Evolutionary conservation across 2,113 vertebrate species (phyloP), one percentile per base, ranked within the genome.

Genomic region (Ophiodon elongatus): DNA sequence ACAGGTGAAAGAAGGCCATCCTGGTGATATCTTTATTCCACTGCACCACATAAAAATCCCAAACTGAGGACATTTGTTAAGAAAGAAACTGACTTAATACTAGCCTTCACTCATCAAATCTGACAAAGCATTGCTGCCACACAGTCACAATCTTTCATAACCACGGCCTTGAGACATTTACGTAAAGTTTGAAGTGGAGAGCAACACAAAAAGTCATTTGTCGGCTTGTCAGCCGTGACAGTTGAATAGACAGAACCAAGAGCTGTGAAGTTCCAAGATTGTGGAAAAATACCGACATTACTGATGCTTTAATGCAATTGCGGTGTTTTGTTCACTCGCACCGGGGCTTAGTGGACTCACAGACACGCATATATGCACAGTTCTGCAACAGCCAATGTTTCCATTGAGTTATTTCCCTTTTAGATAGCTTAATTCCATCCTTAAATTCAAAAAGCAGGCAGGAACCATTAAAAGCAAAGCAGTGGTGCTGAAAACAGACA

Each of bases 401-500:
- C 79, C 79, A 83, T 73, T 74, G 73, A 89, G 80, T 89, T 76
- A 72, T 77, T 85, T 85, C 83, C 69, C 77, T 75, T n/a, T 77
- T 17, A 80, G 74, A 91, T 88, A 87, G 88, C 82, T 85, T 92
- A 67, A 91, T 88, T 92, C 83, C 84, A 54, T 83, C 76, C 54
- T 90, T 92, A 68, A 84, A 93, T 91, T 84, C 80, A 86, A 84
- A 88, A 86, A 54, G 82, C 75, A 69, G 79, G 8, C 73, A 79
- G 83, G 80, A 91, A 85, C 84, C 84, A 88, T 92, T 93, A 89
- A 89, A 85, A 80, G 83, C 83, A 84, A 43, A 73, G 82, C 88
- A 83, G 64, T 87, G 87, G 85, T 83, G 89, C 84, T 85, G 85
- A 91, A 93, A 91, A 91, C 86, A 81, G 72, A 87, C 84, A 90